A percentile compares a stretch with the other conserved stretches of the same genome.
Conservation (phyloP, 2,888 invertebrate species). For the Dioctria rufipes region DNA sequence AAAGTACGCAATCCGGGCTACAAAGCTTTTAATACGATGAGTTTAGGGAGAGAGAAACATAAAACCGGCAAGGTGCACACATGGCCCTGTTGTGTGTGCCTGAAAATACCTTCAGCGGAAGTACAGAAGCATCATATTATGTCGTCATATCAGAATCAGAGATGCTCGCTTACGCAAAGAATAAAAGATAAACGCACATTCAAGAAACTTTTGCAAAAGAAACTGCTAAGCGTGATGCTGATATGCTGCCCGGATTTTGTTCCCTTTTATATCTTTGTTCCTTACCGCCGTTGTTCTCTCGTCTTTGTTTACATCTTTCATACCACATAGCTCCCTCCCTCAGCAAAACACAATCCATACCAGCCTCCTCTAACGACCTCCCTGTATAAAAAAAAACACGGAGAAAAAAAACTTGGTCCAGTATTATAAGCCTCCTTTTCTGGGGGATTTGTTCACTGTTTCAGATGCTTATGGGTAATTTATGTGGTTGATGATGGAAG, state of each 20-base stretch:
- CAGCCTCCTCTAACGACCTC: background rate
- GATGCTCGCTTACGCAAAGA: conserved; percentile 5
- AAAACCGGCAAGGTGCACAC: conserved; percentile 18
- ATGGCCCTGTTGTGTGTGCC: background rate
- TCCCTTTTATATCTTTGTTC: conserved; percentile 8
- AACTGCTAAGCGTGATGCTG: conserved; percentile 40
- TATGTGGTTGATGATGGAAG: conserved; percentile 44
- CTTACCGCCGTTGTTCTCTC: background rate
- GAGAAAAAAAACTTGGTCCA: conserved; percentile 3
- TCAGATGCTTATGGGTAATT: conserved; percentile 38
- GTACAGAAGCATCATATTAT: background rate
- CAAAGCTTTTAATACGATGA: conserved; percentile 22
- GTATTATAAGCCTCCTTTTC: conserved; percentile 7
- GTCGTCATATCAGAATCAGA: background rate
- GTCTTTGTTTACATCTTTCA: conserved; percentile 22
- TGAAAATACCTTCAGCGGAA: conserved; percentile 32
- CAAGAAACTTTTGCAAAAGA: conserved; percentile 4
- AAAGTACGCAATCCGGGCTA: conserved; percentile 37
- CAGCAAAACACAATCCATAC: background rate
- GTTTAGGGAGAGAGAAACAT: background rate
- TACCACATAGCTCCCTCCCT: background rate
- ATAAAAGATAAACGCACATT: conserved; percentile 39
- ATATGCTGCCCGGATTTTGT: conserved; percentile 27
- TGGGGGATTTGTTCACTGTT: conserved; percentile 11
- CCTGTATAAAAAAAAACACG: background rate